Conservation (phyloP, 2,797 vertebrate genomes). For the Chrosomus eos region DNA sequence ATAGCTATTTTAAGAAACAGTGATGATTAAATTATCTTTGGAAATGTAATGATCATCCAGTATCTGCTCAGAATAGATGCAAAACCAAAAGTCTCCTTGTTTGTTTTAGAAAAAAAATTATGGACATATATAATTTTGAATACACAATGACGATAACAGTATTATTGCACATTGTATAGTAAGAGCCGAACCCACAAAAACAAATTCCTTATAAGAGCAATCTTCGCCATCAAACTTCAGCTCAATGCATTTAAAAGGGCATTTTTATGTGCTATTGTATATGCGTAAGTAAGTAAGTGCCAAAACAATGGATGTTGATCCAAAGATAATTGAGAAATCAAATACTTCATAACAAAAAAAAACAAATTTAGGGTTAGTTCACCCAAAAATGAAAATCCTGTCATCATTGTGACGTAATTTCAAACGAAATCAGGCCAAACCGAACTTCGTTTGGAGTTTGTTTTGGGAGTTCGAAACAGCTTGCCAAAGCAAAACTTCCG, state of each 20-base stretch:
- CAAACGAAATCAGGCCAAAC: too few relatives aligned
- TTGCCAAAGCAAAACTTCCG: too few relatives aligned
- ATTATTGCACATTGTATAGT: neutral
- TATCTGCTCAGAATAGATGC: neutral
- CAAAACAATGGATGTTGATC: neutral
- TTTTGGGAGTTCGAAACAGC: too few relatives aligned
- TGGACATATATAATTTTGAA: neutral
- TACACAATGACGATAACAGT: neutral
- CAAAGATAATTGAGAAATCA: neutral
- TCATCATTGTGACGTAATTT: too few relatives aligned
- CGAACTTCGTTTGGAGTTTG: too few relatives aligned
- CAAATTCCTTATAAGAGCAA: too few relatives aligned
- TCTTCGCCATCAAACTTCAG: neutral
- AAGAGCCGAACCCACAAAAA: too few relatives aligned
- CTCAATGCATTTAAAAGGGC: neutral
- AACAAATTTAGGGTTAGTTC: too few relatives aligned
- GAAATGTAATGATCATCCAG: neutral
- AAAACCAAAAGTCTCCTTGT: neutral
- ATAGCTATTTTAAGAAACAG: slow-evolving; percentile 33
- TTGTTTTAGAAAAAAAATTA: neutral
- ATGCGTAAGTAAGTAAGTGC: neutral
- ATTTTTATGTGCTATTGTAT: neutral
- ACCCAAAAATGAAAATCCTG: too few relatives aligned
- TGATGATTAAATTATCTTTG: neutral
- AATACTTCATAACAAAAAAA: too few relatives aligned